Evolutionary conservation across 2,888 invertebrate genomes (phyloP), one percentile per base, ranked within the genome.

Genomic region (Drosophila antonietae): DNA sequence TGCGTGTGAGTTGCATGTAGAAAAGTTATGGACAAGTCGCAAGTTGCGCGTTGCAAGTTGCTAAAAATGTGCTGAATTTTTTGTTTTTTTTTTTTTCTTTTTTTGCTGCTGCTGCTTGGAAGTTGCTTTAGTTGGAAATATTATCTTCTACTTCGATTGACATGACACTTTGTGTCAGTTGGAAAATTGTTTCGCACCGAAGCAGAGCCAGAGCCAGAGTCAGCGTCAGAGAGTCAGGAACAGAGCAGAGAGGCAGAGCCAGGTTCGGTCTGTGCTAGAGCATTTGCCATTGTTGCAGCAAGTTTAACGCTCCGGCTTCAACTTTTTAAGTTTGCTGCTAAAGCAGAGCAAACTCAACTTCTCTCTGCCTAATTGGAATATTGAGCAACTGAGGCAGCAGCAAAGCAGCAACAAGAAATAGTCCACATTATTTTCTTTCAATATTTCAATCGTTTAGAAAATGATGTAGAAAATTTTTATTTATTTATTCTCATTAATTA

Each of bases 121-220:
- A 61, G 67, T 72, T 77, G 67, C 71, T 58, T 68, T 67, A 69
- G 82, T 76, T 87, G 65, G 75, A 88, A 78, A 80, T 78, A 78
- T 80, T 78, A 78, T 76, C 82, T 84, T 77, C 88, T 78, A 85
- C 83, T 83, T 83, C 88, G 86, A 86, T 83, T 83, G 88, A 84
- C 88, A 83, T 84, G 84, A 84, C 84, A 84, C 88, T 84, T 84
- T 84, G 88, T 88, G 84, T 80, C 86, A 80, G 75, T 84, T 80
- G 71, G 81, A 60, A 83, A 86, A 75, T 78, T 77, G 86, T 83
- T 83, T 81, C 83, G 86, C 68, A 57, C 28, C 55, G 39, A 28
- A 4, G 8, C n/a, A 12, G 53, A n/a, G 33, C 0, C 28, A n/a
- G n/a, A n/a, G n/a, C n/a, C n/a, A n/a, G n/a, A n/a, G n/a, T n/a